These are phyloP conservation scores for Tringa solitaria DNA, from an alignment of 2,113 vertebrate genomes.

Conservation along the genomic window DNA sequence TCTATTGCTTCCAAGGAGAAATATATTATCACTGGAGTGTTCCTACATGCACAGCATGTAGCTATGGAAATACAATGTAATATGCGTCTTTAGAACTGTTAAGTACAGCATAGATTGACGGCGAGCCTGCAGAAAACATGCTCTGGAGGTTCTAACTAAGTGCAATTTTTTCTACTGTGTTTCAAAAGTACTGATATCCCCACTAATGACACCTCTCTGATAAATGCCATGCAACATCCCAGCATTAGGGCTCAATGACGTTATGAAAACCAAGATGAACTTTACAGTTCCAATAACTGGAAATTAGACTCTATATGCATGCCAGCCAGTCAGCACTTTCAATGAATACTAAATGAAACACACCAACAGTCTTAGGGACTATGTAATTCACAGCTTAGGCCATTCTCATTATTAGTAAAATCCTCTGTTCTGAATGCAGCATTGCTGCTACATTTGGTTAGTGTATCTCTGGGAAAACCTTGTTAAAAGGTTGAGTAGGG, in stretches of 20 bases:
- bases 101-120: not conserved
- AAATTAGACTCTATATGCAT: not conserved
- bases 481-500: not conserved
- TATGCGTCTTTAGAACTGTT: not conserved
- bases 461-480: not conserved
- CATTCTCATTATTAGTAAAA: not conserved
- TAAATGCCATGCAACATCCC: not conserved
- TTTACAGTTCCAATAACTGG: not conserved
- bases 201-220: not conserved
- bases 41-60: not conserved
- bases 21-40: not conserved
- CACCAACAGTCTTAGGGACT: not conserved
- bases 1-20: slow-evolving; percentile 18
- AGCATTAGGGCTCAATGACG: not conserved
- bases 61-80: slow-evolving; percentile 6
- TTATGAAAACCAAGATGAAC: not conserved
- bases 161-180: not conserved
- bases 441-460: not conserved
- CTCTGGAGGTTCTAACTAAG: not conserved
- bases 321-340: not conserved
- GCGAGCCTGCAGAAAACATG: not conserved
- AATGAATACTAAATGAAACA: not conserved
- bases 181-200: not conserved
- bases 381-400: not conserved
- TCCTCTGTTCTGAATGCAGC: not conserved